A percentile compares a stretch with the other conserved stretches of the same genome.
These are phyloP conservation scores for Myanophis thanlyinensis DNA, from an alignment of 2,113 vertebrate species.

Conservation along the genomic window DNA sequence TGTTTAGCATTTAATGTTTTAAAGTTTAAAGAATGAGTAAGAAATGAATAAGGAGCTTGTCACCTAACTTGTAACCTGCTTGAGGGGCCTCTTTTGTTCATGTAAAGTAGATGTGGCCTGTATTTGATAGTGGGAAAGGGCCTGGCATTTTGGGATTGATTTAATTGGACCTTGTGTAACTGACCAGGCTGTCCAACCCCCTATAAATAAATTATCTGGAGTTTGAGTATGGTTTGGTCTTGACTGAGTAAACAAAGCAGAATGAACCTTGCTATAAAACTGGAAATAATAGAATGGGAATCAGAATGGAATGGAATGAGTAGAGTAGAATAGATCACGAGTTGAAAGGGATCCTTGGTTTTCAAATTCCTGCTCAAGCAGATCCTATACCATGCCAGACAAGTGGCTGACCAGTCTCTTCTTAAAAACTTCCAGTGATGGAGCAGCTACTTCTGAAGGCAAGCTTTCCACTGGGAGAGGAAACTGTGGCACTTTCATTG, in stretches of 20 bases:
- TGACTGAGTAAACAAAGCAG: not conserved
- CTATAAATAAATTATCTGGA: not conserved
- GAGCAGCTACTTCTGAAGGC: not conserved
- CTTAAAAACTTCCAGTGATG: not conserved
- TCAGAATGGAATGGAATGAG: too few relatives aligned
- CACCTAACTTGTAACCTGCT: not conserved
- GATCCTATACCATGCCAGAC: not conserved
- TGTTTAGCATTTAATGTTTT: not conserved
- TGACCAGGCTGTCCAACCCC: not conserved
- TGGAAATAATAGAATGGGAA: too few relatives aligned
- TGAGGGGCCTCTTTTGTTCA: not conserved
- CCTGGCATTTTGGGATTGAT: not conserved
- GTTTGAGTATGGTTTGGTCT: not conserved
- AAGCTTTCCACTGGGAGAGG: not conserved
- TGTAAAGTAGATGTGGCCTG: not conserved
- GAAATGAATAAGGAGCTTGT: not conserved
- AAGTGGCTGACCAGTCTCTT: not conserved
- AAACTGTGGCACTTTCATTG: not conserved
- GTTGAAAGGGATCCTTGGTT: not conserved
- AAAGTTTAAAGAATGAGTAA: not conserved
- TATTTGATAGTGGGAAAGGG: not conserved
- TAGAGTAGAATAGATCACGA: too few relatives aligned
- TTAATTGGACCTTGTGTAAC: not conserved
- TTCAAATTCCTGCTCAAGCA: not conserved
- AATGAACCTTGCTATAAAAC: not conserved